Base-by-base conservation (phyloP, 2,888 invertebrate genomes). In the Tetragnatha montana region DNA sequence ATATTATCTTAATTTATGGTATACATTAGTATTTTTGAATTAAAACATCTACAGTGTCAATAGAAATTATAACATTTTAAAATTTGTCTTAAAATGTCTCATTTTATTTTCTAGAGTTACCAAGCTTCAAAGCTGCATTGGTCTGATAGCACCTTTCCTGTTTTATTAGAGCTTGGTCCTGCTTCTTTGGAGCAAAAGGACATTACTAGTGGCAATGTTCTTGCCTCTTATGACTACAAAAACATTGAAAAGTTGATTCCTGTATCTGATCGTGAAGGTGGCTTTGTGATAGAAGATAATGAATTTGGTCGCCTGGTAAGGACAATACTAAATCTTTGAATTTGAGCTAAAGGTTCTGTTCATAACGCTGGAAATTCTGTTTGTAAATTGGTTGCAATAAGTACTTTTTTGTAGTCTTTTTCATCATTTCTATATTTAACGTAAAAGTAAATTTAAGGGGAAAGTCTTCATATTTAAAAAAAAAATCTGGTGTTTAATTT, bases 71-170 rank as follows among this genome's bases (percentile, higher is more conserved):
- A 19, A 69, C 69, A 6, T 80, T 80, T 10, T 22, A 12, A 50
- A 10, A 17, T 80, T 19, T 68, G 71, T 35, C 35, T 35, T 35
- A n/a, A n/a, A n/a, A 35, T 35, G 35, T 35, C 35, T 35, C 35
- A 1, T 35, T 35, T 19, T 22, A 35, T 60, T 81, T 94, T 92
- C 85, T 94, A 97, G 97, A 85, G 83, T 69, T 98, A 96, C 94
- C 96, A 96, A 94, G 97, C 97, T 7, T 97, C 96, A 94, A 99
- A 99, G 94, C 96, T 97, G 93, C 98, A 99, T 93, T 99, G 99
- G 99, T 98, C 98, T 78, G 98, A 98, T 83, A 97, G 96, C 68
- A 95, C 97, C 91, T 94, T 98, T 73, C 97, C 98, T 0, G 95
- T 98, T 21, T 95, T 97, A 47, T 94, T 99, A 90, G 98, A 98